These are phyloP conservation scores for Macrobrachium nipponense DNA, from an alignment of 1,140 invertebrate genomes.

Conservation along the genomic window DNA sequence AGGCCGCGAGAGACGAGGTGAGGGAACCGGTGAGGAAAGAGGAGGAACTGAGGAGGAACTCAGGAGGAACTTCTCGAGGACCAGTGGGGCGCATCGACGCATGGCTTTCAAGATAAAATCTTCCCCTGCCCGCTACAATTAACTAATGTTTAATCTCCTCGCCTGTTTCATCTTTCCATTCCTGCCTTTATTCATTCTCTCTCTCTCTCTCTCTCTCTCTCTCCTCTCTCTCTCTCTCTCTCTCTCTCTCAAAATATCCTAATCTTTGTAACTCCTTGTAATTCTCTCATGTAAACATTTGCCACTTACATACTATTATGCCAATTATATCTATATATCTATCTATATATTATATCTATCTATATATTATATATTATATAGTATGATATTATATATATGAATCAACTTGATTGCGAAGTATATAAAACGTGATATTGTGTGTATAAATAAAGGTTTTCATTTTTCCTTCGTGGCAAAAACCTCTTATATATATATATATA, in stretches of 20 bases:
- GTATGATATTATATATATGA: conserved; percentile 13
- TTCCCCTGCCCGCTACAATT: not conserved
- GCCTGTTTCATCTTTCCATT: not conserved
- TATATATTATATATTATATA: conserved; percentile 8
- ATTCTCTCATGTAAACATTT: not conserved
- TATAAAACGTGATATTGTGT: no score
- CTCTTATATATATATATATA: conserved; percentile 11
- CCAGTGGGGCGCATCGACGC: not conserved
- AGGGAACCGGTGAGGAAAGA: not conserved
- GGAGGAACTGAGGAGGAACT: not conserved
- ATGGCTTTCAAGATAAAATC: not conserved
- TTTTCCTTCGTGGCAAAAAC: no score
- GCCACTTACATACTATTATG: no score
- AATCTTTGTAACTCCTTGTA: no score
- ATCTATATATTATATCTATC: not conserved
- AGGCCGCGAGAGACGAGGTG: not conserved
- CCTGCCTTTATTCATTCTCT: not conserved
- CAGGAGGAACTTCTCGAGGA: not conserved
- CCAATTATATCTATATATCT: not conserved
- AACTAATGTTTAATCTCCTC: not conserved
- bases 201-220: conserved; percentile 11
- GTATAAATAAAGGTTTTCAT: no score
- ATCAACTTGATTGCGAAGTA: no score
- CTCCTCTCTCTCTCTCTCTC: not conserved
- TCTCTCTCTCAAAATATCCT: conserved; percentile 1